A percentile compares a stretch with the other conserved stretches of the same genome.
phyloP scores from a whole-genome alignment of 2,888 invertebrate species.

The Lacanobia oleracea region DNA sequence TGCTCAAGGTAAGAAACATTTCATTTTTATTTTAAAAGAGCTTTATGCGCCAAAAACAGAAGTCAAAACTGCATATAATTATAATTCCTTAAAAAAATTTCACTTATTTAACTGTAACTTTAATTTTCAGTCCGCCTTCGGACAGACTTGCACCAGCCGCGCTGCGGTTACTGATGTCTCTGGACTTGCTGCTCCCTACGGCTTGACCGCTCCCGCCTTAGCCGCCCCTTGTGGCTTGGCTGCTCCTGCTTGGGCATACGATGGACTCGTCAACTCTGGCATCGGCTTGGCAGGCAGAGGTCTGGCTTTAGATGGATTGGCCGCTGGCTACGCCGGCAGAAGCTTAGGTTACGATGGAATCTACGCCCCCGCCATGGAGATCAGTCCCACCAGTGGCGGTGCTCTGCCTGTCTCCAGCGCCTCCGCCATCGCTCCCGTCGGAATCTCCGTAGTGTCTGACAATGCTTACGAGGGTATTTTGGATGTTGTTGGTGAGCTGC shows the following conservation, averaged over 20 bases:
- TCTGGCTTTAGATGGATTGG: constrained; percentile 22
- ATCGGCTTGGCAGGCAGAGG: constrained; percentile 13
- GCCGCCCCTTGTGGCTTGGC: not conserved
- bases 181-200: too few relatives aligned
- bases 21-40: too few relatives aligned
- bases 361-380: constrained; percentile 19
- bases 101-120: too few relatives aligned
- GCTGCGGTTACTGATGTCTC: too few relatives aligned
- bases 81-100: too few relatives aligned
- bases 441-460: constrained; percentile 55
- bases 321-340: constrained; percentile 9
- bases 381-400: constrained; percentile 51
- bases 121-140: too few relatives aligned
- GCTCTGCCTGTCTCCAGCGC: constrained; percentile 43
- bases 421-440: constrained; percentile 25
- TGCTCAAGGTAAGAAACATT: too few relatives aligned
- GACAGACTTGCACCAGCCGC: too few relatives aligned
- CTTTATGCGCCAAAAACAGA: too few relatives aligned
- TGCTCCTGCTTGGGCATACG: constrained; percentile 1
- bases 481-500: constrained; percentile 70
- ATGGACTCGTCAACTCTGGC: not conserved
- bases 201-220: not conserved
- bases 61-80: too few relatives aligned
- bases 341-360: constrained; percentile 27
- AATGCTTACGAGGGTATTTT: constrained; percentile 59